phyloP scores from a whole-genome alignment of 2,113 vertebrate species.

The Eubucco bourcierii region DNA sequence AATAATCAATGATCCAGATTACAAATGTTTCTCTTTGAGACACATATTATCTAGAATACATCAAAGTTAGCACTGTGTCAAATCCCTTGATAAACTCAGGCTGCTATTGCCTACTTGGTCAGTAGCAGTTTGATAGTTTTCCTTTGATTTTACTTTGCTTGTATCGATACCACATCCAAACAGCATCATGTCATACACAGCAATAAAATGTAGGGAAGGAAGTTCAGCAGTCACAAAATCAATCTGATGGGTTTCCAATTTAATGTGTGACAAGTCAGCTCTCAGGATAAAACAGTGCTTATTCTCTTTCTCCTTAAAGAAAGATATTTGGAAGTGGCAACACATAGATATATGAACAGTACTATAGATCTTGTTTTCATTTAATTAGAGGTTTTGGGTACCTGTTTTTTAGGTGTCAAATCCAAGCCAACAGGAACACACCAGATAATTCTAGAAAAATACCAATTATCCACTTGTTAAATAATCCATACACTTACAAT shows the following conservation, averaged over 20 bases:
- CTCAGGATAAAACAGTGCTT: background rate
- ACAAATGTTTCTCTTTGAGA: background rate
- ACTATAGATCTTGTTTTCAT: background rate
- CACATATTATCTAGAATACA: background rate
- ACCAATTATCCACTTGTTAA: background rate
- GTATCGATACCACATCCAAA: background rate
- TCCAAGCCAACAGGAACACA: background rate
- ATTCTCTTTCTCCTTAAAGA: background rate
- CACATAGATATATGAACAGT: background rate
- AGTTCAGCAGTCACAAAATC: background rate
- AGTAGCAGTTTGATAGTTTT: background rate
- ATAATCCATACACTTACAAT: background rate
- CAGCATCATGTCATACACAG: background rate
- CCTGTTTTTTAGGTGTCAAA: background rate
- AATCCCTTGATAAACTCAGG: background rate
- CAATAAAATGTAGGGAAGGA: background rate
- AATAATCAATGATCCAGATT: constrained; percentile 37
- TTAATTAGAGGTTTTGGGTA: background rate
- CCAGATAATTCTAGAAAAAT: background rate
- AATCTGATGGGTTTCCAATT: background rate
- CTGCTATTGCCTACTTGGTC: background rate
- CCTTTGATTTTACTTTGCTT: background rate
- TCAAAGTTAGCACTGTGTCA: constrained; percentile 21
- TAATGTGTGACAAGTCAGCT: background rate
- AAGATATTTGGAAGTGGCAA: background rate